Conservation (phyloP, 2,113 vertebrate species). For the Aegotheles bennettii region DNA sequence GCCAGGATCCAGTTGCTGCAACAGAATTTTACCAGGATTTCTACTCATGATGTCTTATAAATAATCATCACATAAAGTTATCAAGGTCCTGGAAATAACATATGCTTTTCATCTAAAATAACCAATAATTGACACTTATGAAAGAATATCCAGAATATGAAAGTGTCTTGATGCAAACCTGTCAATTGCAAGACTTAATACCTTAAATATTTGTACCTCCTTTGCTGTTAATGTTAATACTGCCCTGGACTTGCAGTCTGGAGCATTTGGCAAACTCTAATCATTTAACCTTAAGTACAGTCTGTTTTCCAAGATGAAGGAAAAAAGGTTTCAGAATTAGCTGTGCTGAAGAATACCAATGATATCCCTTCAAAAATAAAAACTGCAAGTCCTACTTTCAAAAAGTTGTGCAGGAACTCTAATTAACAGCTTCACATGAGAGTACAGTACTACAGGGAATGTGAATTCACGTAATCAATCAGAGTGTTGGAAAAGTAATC, state of each 20-base stretch:
- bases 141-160: constrained; percentile 3
- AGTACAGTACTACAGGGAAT: not conserved
- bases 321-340: not conserved
- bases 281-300: not conserved
- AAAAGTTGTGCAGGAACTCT: not conserved
- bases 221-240: not conserved
- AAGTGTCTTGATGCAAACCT: constrained; percentile 11
- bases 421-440: constrained; percentile 6
- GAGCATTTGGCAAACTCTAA: not conserved
- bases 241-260: not conserved
- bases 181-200: not conserved
- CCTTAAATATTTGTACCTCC: constrained; percentile 33
- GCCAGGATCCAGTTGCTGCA: not conserved
- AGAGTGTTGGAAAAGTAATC: not conserved
- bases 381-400: not conserved
- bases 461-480: not conserved
- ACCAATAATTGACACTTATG: constrained; percentile 1
- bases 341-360: not conserved
- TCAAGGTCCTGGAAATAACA: constrained; percentile 42
- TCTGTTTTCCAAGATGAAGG: not conserved
- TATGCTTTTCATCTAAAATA: constrained; percentile 38
- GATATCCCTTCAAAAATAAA: not conserved
- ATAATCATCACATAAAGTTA: constrained; percentile 24
- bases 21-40: not conserved
- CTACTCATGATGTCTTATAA: constrained; percentile 1